Base-by-base conservation (phyloP, 2,797 vertebrate species). In the Sebastolobus altivelis region DNA sequence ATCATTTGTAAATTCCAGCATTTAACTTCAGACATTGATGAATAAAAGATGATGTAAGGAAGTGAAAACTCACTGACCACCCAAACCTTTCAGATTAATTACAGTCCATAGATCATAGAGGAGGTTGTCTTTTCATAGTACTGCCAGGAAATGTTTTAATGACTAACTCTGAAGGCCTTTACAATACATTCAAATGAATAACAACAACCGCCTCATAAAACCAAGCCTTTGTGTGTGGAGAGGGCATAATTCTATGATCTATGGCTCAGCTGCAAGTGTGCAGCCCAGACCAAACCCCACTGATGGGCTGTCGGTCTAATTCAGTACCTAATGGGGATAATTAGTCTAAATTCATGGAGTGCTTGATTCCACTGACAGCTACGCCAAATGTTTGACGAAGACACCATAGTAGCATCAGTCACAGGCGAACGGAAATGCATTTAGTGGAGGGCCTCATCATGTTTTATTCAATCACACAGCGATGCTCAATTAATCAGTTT, bases 401-500 rank as follows among this genome's bases (percentile, higher is more conserved):
- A 88, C 93, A 60, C 88, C 83, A 87, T 92, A 93, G 89, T 92
- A 92, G 89, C 95, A 96, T 96, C 94, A 92, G 93, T 96, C 96
- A 96, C 93, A 95, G 91, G 70, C 84, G 82, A 94, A 67, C 92
- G 91, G 88, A 96, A 96, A 95, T 93, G 93, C 94, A 87, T 95
- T 96, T 95, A 95, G 94, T 67, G 89, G 87, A 90, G 93, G 93
- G 92, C 94, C 85, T 94, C 94, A 91, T 95, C 95, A 95, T 96
- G 94, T 95, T 95, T 96, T 95, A 96, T 96, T 95, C 95, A 96
- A 96, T 96, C 94, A 95, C 89, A 84, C 80, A 84, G 89, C 81
- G 70, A 89, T 85, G 91, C 93, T 94, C 95, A 95, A 96, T 96
- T 95, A 96, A 96, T 96, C 95, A 95, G 94, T 94, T 95, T 94